Conservation (phyloP, 2,888 invertebrate genomes). For the Nomada fucata region DNA sequence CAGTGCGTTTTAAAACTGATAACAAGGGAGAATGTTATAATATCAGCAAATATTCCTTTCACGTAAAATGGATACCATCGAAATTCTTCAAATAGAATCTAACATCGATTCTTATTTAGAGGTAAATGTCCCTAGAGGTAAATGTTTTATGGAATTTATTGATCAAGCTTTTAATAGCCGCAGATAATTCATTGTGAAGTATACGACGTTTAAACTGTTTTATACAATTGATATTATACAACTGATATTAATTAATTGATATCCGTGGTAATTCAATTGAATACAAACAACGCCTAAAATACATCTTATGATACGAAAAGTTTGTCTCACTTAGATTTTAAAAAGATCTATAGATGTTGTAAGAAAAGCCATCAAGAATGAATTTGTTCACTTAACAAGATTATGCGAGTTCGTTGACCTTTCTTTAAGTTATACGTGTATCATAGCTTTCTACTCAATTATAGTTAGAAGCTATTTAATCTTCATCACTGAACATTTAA, state of each 20-base stretch:
- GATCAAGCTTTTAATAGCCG: background rate
- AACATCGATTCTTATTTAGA: background rate
- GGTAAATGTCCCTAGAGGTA: background rate
- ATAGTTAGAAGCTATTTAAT: constrained; percentile 1
- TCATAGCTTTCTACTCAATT: constrained; percentile 17
- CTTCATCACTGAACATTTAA: background rate
- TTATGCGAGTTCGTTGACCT: constrained; percentile 50
- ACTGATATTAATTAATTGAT: too few relatives aligned
- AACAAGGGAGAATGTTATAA: background rate
- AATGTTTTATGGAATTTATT: background rate
- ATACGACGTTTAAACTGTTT: too few relatives aligned
- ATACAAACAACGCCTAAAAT: too few relatives aligned
- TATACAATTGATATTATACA: too few relatives aligned
- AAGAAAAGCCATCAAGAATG: constrained; percentile 12
- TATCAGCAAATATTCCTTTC: background rate
- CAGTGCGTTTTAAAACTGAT: background rate
- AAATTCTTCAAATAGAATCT: background rate
- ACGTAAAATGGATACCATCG: too few relatives aligned
- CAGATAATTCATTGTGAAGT: too few relatives aligned
- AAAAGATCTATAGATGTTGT: too few relatives aligned
- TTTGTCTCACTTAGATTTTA: too few relatives aligned
- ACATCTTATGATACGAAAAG: too few relatives aligned
- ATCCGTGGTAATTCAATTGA: too few relatives aligned
- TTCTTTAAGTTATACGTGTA: constrained; percentile 13
- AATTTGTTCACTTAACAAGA: constrained; percentile 45